Percentiles rank a stretch among this genome's conserved stretches.
These are phyloP conservation scores for Ostrea edulis DNA, from an alignment of 1,140 invertebrate species.

Conservation along the genomic window DNA sequence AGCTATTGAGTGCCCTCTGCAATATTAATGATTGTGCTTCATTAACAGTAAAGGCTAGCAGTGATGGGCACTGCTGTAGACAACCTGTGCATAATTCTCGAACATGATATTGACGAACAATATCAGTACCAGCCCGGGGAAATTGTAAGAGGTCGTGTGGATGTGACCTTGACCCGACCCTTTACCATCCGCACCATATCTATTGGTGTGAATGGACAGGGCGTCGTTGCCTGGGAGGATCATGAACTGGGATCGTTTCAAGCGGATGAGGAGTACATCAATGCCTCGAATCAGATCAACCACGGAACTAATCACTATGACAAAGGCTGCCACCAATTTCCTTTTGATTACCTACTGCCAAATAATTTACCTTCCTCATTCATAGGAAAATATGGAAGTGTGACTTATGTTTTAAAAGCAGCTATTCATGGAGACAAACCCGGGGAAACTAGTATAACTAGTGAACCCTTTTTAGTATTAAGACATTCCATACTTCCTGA, in stretches of 20 bases:
- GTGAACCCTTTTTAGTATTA: constrained; percentile 77
- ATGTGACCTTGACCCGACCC: constrained; percentile 53
- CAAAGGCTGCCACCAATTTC: constrained; percentile 71
- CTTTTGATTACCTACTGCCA: constrained; percentile 75
- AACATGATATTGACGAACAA: constrained; percentile 79
- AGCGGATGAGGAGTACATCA: constrained; percentile 75
- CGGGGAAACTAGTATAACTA: constrained; percentile 72
- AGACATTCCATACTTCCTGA: constrained; percentile 63
- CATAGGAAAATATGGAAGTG: constrained; percentile 79
- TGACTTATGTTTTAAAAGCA: constrained; percentile 78
- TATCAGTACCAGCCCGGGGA: constrained; percentile 79
- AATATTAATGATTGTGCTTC: neutral
- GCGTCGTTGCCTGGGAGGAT: constrained; percentile 74
- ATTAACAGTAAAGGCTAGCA: neutral
- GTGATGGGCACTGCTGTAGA: constrained; percentile 60
- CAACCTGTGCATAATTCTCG: constrained; percentile 69
- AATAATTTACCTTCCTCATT: constrained; percentile 77
- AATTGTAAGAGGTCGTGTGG: constrained; percentile 71
- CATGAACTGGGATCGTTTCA: constrained; percentile 55
- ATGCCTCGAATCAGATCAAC: constrained; percentile 64
- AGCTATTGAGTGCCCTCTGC: neutral
- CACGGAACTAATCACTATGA: constrained; percentile 23
- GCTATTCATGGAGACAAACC: constrained; percentile 68
- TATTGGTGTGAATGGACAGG: constrained; percentile 71
- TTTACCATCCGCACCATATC: constrained; percentile 64